These are phyloP conservation scores for Enteromius mattozi DNA, from an alignment of 2,797 vertebrate species.

Conservation along the genomic window DNA sequence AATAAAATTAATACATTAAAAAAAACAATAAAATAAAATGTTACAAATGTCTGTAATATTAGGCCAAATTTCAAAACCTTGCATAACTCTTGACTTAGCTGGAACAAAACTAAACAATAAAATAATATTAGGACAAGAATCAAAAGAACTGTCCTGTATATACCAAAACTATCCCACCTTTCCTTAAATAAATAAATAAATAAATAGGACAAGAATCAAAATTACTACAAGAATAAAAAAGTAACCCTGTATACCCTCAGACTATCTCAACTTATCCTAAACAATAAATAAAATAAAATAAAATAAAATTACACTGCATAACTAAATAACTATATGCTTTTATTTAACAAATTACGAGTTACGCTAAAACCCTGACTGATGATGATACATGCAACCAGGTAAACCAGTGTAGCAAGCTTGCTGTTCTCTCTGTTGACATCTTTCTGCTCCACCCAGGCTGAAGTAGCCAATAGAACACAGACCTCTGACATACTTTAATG, in stretches of 20 bases:
- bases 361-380: not conserved
- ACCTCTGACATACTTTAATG: constrained; percentile 1
- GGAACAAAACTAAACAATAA: not conserved
- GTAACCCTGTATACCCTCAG: not conserved
- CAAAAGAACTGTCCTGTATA: not conserved
- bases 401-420: constrained; percentile 52
- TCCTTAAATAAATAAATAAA: not conserved
- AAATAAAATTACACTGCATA: not conserved
- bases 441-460: constrained; percentile 19
- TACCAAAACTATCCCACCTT: not conserved
- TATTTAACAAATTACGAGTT: not conserved
- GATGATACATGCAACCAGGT: constrained; percentile 32
- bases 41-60: not conserved
- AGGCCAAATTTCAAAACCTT: not conserved
- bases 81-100: not conserved
- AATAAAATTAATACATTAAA: not conserved
- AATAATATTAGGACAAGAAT: not conserved
- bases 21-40: not conserved
- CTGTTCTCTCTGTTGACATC: not conserved
- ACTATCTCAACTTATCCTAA: not conserved
- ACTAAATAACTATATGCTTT: not conserved
- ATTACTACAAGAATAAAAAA: not conserved
- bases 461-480: constrained; percentile 4
- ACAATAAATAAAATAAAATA: not conserved
- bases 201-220: not conserved